Evolutionary conservation across 1,140 invertebrate species (phyloP), one percentile per base, ranked within the genome.

Genomic region (Drosophila eugracilis): DNA sequence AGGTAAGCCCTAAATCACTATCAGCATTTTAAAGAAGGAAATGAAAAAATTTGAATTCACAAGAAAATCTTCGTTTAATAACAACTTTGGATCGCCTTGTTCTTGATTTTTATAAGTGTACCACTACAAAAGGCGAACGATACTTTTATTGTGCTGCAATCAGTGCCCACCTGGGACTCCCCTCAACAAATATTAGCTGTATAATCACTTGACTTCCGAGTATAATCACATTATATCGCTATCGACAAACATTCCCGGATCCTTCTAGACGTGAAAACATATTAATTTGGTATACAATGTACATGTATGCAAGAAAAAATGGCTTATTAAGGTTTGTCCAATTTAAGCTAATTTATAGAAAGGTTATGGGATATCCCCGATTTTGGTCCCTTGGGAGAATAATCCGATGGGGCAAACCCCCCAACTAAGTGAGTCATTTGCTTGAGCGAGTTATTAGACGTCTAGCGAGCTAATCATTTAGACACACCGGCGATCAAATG

Each of bases 391-490:
- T 9, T 10, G 6, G 12, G 9, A 42, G 19, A 59, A 24, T 7
- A 42, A 42, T 42, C 26, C 5, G 53, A 24, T n/a, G 26, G 58
- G 24, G 19, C 9, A 42, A 59, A 19, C n/a, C 53, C 24, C 58
- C 1, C 10, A n/a, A 6, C 15, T 12, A 6, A 44, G 9, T 62
- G 36, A 62, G 19, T 62, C 55, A 62, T 60, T 12, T 21, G 21
- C n/a, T 37, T 15, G 10, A n/a, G n/a, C n/a, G 3, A n/a, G n/a
- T 55, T 55, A 9, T 1, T 39, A 28, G n/a, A 52, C 22, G n/a
- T n/a, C n/a, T n/a, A n/a, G n/a, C n/a, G n/a, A n/a, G 55, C 19
- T 21, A 54, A 21, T 50, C 12, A 22, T 15, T 45, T 15, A 26
- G 42, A 24, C 41, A 24, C 21, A 22, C 3, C 41, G 41, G 3